A percentile compares a stretch with the other conserved stretches of the same genome.
These are phyloP conservation scores for Helicoverpa armigera DNA, from an alignment of 1,140 invertebrate genomes.

Conservation along the genomic window DNA sequence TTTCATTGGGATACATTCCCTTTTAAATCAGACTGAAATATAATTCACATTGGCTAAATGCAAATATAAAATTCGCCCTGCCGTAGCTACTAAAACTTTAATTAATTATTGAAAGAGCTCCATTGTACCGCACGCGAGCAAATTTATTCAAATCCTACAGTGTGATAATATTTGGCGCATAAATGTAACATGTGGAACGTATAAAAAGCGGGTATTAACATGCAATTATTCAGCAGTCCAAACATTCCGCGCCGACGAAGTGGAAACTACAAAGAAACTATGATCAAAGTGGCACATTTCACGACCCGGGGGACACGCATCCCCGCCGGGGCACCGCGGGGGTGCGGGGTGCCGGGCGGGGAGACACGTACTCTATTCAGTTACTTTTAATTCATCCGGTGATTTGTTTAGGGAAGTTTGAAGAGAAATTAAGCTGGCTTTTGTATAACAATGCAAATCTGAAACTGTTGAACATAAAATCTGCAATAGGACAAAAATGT, in stretches of 20 bases:
- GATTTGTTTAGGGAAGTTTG: slow-evolving; percentile 6
- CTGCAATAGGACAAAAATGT: too few species aligned
- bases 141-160: slow-evolving; percentile 1
- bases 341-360: background rate
- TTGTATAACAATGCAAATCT: background rate
- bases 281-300: slow-evolving; percentile 49
- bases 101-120: too few species aligned
- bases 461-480: too few species aligned
- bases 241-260: slow-evolving; percentile 31
- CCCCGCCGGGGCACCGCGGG: background rate
- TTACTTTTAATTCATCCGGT: slow-evolving; percentile 42
- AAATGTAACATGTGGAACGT: background rate
- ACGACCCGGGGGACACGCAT: slow-evolving; percentile 36
- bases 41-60: too few species aligned
- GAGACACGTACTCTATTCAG: slow-evolving; percentile 22
- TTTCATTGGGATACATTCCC: too few species aligned
- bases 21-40: too few species aligned
- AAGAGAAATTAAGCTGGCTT: background rate
- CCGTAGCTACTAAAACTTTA: too few species aligned
- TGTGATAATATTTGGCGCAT: background rate
- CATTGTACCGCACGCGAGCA: background rate
- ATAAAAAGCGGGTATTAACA: slow-evolving; percentile 21
- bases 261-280: slow-evolving; percentile 48
- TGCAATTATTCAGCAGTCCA: slow-evolving; percentile 31
- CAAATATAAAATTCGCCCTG: too few species aligned